phyloP scores from a whole-genome alignment of 2,113 vertebrate genomes.

The Nerophis ophidion region DNA sequence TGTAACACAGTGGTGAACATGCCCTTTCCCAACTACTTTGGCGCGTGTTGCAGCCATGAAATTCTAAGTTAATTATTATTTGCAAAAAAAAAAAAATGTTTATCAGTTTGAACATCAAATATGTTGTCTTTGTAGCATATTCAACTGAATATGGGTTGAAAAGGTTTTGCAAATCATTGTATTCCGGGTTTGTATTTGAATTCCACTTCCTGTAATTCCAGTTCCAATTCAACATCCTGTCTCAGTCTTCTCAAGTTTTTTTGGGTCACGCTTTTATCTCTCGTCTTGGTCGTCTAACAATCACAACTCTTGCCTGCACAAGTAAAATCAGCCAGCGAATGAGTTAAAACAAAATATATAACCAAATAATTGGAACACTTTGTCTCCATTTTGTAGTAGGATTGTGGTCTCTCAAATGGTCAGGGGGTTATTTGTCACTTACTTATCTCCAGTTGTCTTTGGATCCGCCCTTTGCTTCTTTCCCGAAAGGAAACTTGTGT shows the following conservation, averaged over 20 bases:
- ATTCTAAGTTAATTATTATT: too few relatives aligned
- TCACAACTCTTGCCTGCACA: neutral
- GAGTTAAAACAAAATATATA: neutral
- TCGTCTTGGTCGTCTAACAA: neutral
- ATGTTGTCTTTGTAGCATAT: too few relatives aligned
- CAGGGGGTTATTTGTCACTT: conserved; percentile 51
- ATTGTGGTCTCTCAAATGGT: neutral
- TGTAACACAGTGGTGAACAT: too few relatives aligned
- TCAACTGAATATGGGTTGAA: too few relatives aligned
- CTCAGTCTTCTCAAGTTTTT: conserved; percentile 8
- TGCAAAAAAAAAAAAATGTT: too few relatives aligned
- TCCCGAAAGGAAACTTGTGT: conserved; percentile 91
- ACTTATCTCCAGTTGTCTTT: conserved; percentile 97
- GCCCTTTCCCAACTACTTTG: too few relatives aligned
- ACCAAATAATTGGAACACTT: neutral
- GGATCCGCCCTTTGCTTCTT: conserved; percentile 90
- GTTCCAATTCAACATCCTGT: conserved; percentile 51
- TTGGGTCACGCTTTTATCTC: conserved; percentile 11
- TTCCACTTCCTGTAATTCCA: neutral
- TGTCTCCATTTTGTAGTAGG: neutral
- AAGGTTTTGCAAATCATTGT: too few relatives aligned
- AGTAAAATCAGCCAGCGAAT: neutral
- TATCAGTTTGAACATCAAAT: too few relatives aligned
- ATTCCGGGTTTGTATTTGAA: too few relatives aligned
- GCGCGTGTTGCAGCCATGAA: too few relatives aligned